Base-by-base conservation (phyloP, 2,888 invertebrate genomes). In the Polydrusus pterygomalis region DNA sequence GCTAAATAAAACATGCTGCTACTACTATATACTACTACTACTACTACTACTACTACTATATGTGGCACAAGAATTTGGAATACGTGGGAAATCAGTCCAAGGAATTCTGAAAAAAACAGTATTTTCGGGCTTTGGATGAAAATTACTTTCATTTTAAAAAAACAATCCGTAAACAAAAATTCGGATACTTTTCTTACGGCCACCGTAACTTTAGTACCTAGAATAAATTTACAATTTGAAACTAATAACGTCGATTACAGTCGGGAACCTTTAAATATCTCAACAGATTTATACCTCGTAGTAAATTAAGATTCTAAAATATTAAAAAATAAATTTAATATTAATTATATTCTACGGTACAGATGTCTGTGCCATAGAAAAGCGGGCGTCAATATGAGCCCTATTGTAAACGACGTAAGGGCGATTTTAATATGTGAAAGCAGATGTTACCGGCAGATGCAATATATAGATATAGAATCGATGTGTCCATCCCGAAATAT, bases 371-470 rank as follows among this genome's bases (percentile, higher is more conserved):
- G 70, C 38, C 67, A 77, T 77, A 75, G 75, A 34, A 70, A 62
- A 45, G 70, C 60, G 67, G 67, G 65, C 62, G 49, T 67, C 43
- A 70, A 71, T 71, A 49, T 78, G 71, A 70, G 58, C 67, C 74
- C 67, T 76, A 74, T 76, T 74, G 73, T 74, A 43, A 65, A 62
- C 54, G 70, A 70, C 76, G 70, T 78, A 78, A 76, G 74, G 78
- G 72, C 75, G 70, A 78, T 43, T 75, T 75, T 74, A 45, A 68
- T 65, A 79, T 79, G 78, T 74, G 78, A 80, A 79, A 80, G 82
- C 82, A 82, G 82, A 82, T 82, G 82, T 81, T 80, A 74, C 79
- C 78, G 80, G 80, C 81, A 82, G 82, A 82, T 82, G 81, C 81
- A 81, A 80, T 80, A 79, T 74, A 79, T 77, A 79, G 79, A 80